Evolutionary conservation across 2,113 vertebrate species (phyloP).

Genomic region (Tragelaphus buxtoni): DNA sequence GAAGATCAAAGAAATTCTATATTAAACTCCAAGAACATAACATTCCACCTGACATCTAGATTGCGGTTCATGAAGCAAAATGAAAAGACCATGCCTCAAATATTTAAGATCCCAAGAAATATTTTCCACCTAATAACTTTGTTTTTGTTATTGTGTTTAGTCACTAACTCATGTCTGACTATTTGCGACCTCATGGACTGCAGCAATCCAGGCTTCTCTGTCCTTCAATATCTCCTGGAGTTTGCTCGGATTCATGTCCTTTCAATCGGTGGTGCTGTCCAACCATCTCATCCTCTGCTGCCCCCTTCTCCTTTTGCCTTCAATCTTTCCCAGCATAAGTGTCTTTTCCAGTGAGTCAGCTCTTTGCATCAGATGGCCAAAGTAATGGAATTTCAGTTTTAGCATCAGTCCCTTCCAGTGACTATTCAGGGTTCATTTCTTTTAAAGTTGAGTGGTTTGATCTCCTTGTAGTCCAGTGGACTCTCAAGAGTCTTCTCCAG

Average conservation of each 20-base stretch:
- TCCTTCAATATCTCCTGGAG: neutral
- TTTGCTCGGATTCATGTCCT: neutral
- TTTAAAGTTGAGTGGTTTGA: neutral
- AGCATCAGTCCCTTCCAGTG: neutral
- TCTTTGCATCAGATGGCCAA: neutral
- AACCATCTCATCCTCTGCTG: neutral
- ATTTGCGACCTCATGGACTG: neutral
- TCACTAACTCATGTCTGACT: neutral
- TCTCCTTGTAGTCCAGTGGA: neutral
- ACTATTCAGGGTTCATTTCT: neutral
- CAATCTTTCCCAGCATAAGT: neutral
- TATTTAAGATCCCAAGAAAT: neutral
- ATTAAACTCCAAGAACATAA: neutral
- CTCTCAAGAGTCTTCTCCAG: neutral
- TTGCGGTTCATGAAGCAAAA: neutral
- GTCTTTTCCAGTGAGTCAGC: neutral
- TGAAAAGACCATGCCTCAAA: accelerated
- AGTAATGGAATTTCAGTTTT: neutral
- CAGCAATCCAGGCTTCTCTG: neutral
- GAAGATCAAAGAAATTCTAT: neutral
- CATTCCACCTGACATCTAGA: neutral
- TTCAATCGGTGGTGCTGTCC: neutral
- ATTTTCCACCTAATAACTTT: neutral
- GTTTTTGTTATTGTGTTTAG: neutral
- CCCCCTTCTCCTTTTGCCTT: neutral